Conservation (phyloP, 1,140 invertebrate species). For the Hylaeus volcanicus region DNA sequence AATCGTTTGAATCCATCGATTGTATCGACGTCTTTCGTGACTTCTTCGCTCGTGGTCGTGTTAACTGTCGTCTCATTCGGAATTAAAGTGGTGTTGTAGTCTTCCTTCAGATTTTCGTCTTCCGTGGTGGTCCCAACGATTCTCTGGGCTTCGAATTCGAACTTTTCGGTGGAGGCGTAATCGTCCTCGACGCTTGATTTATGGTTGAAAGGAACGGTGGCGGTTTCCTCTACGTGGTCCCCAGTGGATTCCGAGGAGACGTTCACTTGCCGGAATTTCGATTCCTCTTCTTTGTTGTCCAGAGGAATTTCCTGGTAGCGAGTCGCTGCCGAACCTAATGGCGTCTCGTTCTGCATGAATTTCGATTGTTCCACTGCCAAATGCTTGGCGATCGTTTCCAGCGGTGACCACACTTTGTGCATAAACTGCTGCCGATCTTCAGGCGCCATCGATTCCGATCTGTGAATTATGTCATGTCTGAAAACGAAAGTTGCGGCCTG, state of each 20-base stretch:
- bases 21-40: conserved; percentile 58
- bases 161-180: conserved; percentile 50
- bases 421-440: conserved; percentile 64
- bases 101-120: conserved; percentile 13
- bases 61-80: background rate
- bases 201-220: conserved; percentile 37
- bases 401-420: conserved; percentile 67
- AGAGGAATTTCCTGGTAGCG: conserved; percentile 63
- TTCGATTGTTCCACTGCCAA: conserved; percentile 66
- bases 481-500: conserved; percentile 31
- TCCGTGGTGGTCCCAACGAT: conserved; percentile 37
- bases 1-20: conserved; percentile 67
- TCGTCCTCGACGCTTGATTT: conserved; percentile 50
- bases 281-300: conserved; percentile 17
- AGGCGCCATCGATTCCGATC: conserved; percentile 59
- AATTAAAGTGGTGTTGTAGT: conserved; percentile 6
- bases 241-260: background rate
- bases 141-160: conserved; percentile 48
- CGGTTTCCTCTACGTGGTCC: conserved; percentile 12
- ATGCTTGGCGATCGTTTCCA: conserved; percentile 72
- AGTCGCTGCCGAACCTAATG: conserved; percentile 2
- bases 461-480: conserved; percentile 71
- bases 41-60: background rate
- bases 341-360: conserved; percentile 29
- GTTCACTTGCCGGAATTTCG: background rate